Evolutionary conservation across 2,888 invertebrate species (phyloP), one percentile per base, ranked within the genome.

Genomic region (Tetanocera ferruginea): DNA sequence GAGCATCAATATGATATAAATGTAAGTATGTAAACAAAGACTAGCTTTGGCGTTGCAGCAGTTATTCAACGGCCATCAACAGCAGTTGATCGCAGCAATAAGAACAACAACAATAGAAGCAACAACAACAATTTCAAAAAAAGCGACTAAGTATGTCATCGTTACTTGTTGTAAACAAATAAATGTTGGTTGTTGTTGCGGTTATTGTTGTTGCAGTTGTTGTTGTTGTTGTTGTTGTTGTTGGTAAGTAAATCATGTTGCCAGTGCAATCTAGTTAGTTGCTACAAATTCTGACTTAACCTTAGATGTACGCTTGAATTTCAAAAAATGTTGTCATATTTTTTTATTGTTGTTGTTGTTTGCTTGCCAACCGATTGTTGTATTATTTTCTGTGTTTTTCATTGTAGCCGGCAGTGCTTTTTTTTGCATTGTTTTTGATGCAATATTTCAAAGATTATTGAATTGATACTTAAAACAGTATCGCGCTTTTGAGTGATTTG

Each of bases 101-200:
- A 31, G 17, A 31, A 14, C 6, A 9, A 8, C 71, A 34, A 19
- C 70, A 52, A n/a, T 28, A 25, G 6, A 5, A 5, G 14, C 28
- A 25, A 31, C 25, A 49, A 14, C 49, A 67, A 14, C 67, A 67
- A 67, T 28, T 31, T 28, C n/a, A 34, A n/a, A 67, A 67, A 14
- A 43, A 37, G 3, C 14, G 31, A 52, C 34, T 6, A 71, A 52
- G 70, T 71, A 31, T 71, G 70, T 71, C 70, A 71, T 71, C 70
- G 19, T 17, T 34, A 71, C 70, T 55, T 55, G 70, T 70, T 70
- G 70, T 71, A 71, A 71, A 52, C 70, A 71, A 71, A 71, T 55
- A 52, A 55, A 25, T 14, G 5, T 17, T n/a, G n/a, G n/a, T n/a
- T n/a, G n/a, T n/a, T n/a, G n/a, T 1, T 52, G 43, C 19, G 37